Conservation (phyloP, 2,797 vertebrate genomes). For the Crocodylus rhombifer region DNA sequence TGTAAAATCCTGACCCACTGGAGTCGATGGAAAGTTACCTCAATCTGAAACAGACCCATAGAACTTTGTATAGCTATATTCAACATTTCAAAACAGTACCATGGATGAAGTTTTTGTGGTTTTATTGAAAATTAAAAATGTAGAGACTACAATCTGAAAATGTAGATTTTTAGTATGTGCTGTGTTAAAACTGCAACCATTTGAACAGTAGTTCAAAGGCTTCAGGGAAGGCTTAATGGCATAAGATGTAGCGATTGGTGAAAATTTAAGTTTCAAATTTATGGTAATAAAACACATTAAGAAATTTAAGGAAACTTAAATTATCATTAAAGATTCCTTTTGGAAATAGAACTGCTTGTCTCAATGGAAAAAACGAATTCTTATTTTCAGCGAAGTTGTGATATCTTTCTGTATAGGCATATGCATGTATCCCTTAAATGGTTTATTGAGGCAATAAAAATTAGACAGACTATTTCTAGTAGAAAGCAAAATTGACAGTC, state of each 20-base stretch:
- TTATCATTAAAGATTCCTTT: neutral
- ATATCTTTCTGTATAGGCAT: neutral
- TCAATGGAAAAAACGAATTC: neutral
- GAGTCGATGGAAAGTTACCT: neutral
- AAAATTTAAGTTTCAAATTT: neutral
- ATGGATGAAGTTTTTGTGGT: neutral
- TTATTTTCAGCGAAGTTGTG: neutral
- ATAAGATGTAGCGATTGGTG: neutral
- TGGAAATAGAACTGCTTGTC: neutral
- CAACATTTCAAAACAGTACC: neutral
- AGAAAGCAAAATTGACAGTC: neutral
- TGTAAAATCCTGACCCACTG: neutral
- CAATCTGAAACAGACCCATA: neutral
- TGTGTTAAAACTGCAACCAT: neutral
- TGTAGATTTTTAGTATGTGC: neutral
- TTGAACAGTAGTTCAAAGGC: neutral
- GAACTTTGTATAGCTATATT: neutral
- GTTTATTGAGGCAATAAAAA: neutral
- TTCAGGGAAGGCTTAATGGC: neutral
- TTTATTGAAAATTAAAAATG: neutral
- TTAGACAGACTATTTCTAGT: neutral
- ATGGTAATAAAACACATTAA: no score
- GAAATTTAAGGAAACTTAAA: no score
- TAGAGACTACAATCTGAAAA: neutral
- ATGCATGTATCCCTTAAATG: slow-evolving; percentile 25